Percentiles rank a stretch among this genome's conserved stretches.
These are phyloP conservation scores for Oncorhynchus tshawytscha DNA, from an alignment of 2,113 vertebrate species.

Conservation along the genomic window DNA sequence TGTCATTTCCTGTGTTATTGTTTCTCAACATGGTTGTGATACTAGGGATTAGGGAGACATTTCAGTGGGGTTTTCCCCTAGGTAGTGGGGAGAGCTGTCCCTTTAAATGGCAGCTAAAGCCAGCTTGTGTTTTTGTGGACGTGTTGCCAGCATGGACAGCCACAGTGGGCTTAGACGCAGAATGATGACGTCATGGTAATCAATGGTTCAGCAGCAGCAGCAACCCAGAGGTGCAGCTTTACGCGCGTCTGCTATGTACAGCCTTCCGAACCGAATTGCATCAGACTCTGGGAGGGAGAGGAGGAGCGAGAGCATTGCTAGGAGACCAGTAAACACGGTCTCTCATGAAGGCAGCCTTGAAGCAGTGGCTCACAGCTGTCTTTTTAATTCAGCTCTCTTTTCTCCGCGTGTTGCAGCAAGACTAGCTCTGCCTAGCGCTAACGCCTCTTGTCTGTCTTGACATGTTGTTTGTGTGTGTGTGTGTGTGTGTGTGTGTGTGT, in stretches of 20 bases:
- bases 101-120: neutral
- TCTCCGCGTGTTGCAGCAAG: constrained; percentile 1
- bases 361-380: constrained; percentile 31
- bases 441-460: neutral
- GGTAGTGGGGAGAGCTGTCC: neutral
- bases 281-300: constrained; percentile 55
- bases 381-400: constrained; percentile 16
- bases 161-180: constrained; percentile 25
- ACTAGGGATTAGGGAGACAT: no score
- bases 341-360: constrained; percentile 43
- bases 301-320: constrained; percentile 57
- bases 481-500: neutral
- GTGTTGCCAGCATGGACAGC: constrained; percentile 25
- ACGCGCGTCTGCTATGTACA: constrained; percentile 58
- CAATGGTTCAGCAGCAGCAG: constrained; percentile 2
- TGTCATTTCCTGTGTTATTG: no score
- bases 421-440: constrained; percentile 3
- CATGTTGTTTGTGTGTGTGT: neutral
- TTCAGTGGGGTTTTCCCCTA: neutral
- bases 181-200: constrained; percentile 2
- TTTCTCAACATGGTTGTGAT: no score
- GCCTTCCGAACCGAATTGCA: constrained; percentile 73
- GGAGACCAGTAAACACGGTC: constrained; percentile 60
- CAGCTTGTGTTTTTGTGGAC: constrained; percentile 7
- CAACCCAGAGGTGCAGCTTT: constrained; percentile 30